Conservation (phyloP, 2,113 vertebrate species). For the Indicator maculatus region DNA sequence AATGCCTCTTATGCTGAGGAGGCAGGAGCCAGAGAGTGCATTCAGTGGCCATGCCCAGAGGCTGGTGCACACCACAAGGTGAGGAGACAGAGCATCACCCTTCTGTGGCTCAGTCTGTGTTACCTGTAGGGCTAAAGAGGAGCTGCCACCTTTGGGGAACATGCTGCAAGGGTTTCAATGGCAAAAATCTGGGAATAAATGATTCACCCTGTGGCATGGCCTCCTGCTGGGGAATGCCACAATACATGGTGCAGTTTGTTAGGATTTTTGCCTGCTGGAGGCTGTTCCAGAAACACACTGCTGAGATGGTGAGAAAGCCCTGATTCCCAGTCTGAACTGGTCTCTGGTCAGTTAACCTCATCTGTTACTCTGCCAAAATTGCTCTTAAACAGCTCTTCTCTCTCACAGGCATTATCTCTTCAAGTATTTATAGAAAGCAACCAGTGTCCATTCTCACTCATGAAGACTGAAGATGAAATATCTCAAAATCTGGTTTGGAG, state of each 20-base stretch:
- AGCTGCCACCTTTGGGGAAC: background rate
- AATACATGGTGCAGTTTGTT: background rate
- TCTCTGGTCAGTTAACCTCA: background rate
- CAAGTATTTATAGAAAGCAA: background rate
- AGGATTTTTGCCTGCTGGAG: background rate
- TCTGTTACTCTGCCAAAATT: background rate
- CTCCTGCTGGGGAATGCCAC: background rate
- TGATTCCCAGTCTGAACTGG: background rate
- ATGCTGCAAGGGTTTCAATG: background rate
- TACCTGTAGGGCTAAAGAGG: background rate
- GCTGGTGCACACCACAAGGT: background rate
- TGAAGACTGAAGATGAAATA: background rate
- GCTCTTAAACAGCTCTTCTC: background rate
- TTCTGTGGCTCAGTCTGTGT: fast-evolving
- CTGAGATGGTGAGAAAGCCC: background rate
- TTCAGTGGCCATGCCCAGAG: background rate
- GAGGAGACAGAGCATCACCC: background rate
- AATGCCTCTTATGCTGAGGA: background rate
- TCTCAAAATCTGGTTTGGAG: background rate
- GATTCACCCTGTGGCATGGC: background rate
- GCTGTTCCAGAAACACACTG: background rate
- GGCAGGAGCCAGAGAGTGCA: background rate
- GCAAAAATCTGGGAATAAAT: background rate
- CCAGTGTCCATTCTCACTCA: background rate
- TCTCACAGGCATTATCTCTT: background rate